Evolutionary conservation across 1,140 invertebrate genomes (phyloP).

Genomic region (Neocloeon triangulifer): DNA sequence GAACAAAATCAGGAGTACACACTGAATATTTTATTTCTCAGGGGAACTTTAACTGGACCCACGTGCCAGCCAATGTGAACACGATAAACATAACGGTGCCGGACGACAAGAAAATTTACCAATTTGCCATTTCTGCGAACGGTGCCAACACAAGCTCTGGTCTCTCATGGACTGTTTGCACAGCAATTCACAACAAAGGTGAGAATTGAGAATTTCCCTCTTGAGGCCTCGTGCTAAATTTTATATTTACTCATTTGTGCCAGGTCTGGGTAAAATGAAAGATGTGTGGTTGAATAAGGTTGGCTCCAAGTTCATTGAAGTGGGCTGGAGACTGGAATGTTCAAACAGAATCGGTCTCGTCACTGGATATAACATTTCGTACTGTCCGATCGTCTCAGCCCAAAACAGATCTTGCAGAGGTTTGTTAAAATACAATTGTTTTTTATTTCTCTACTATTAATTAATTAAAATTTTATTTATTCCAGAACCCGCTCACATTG

Average conservation of each 20-base stretch:
- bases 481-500: too few relatives aligned
- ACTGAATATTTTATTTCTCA: conserved; percentile 12
- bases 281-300: conserved; percentile 31
- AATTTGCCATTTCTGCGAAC: conserved; percentile 51
- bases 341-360: conserved; percentile 37
- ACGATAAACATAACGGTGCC: conserved; percentile 25
- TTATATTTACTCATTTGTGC: conserved; percentile 7
- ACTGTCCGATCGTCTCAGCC: conserved; percentile 35
- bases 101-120: conserved; percentile 23
- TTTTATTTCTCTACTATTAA: too few relatives aligned
- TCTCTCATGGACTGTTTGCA: conserved; percentile 54
- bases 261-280: conserved; percentile 37
- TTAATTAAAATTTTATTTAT: too few relatives aligned
- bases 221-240: neutral
- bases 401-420: conserved; percentile 21
- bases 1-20: too few relatives aligned
- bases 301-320: conserved; percentile 29
- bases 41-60: conserved; percentile 32
- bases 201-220: conserved; percentile 1
- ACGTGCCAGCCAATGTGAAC: conserved; percentile 19
- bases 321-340: conserved; percentile 47
- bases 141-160: conserved; percentile 35
- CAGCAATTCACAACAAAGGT: conserved; percentile 38
- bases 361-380: conserved; percentile 37
- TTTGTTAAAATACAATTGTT: too few relatives aligned